Base-by-base conservation (phyloP, 2,888 invertebrate genomes). In the Plebejus argus region DNA sequence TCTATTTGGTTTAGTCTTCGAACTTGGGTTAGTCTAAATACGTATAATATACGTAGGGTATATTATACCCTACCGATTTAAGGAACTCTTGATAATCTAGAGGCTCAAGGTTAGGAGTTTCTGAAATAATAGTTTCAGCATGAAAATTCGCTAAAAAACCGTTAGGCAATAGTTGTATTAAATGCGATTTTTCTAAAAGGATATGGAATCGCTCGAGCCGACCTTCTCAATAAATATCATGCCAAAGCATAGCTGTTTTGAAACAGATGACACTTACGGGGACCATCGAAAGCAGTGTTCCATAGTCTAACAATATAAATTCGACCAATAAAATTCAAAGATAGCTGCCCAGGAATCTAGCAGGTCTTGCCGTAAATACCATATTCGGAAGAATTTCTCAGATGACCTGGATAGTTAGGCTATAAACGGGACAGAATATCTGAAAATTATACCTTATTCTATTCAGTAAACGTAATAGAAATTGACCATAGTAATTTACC, bases 331-430 rank as follows among this genome's bases (percentile, higher is more conserved):
- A 49, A 18, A 28, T 28, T 49, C 53, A 28, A 72, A 33, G 39
- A 23, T 20, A 20, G 23, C 28, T 28, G 6, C 39, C 45, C 18
- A 53, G 66, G 66, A 49, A 23, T 39, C 72, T 23, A 23, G 72
- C 49, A 74, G 49, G 45, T 49, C 20, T 28, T 53, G 23, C 66
- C 28, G 66, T 33, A 72, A 74, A 74, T 20, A 15, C 61, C 76
- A 76, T 76, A 76, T 61, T 39, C 39, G 39, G 61, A 39, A 20
- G 20, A 53, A 76, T 76, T 35, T 76, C 78, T 35, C 39, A 76
- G 81, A 81, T 81, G 80, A 78, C 81, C 82, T 81, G 81, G 79
- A 82, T 81, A 81, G 80, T 78, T 78, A 39, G 77, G 71, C 78
- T 78, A 78, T 76, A 79, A 80, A 80, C 79, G 79, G 80, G 78